A percentile compares a stretch with the other conserved stretches of the same genome.
Conservation (phyloP, 2,888 invertebrate species). For the Meloe dianella region DNA sequence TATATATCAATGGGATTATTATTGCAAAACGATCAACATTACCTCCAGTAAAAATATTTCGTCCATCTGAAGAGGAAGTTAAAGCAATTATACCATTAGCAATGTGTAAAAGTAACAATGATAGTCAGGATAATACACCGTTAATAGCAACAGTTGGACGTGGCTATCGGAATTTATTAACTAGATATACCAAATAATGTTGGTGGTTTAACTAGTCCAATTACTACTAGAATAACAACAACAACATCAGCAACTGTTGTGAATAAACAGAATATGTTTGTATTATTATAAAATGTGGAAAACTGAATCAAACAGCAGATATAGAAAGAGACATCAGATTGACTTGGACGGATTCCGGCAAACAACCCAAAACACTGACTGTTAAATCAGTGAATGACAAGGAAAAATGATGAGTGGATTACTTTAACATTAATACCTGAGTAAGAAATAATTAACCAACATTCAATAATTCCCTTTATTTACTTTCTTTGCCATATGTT, state of each 20-base stretch:
- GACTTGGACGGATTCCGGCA: no score
- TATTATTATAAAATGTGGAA: no score
- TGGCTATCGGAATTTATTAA: conserved; percentile 80
- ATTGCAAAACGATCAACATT: conserved; percentile 83
- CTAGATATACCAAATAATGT: conserved; percentile 62
- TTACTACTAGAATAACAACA: no score
- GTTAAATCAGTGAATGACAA: no score
- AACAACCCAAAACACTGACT: no score
- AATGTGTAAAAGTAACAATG: conserved; percentile 53
- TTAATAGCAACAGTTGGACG: conserved; percentile 80
- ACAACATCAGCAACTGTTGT: conserved; percentile 32
- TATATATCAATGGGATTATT: conserved; percentile 92
- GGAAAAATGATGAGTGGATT: no score
- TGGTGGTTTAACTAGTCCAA: conserved; percentile 55
- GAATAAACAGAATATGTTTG: conserved; percentile 64
- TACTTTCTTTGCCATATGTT: no score
- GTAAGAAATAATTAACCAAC: no score
- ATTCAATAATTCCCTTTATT: no score
- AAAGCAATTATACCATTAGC: conserved; percentile 68
- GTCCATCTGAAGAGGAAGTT: conserved; percentile 86
- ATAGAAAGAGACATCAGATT: no score
- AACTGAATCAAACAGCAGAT: no score
- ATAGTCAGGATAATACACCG: conserved; percentile 59
- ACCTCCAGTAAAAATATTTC: conserved; percentile 88
- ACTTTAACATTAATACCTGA: no score